These are phyloP conservation scores for Pherbina coryleti DNA, from an alignment of 2,888 invertebrate genomes.

Conservation along the genomic window DNA sequence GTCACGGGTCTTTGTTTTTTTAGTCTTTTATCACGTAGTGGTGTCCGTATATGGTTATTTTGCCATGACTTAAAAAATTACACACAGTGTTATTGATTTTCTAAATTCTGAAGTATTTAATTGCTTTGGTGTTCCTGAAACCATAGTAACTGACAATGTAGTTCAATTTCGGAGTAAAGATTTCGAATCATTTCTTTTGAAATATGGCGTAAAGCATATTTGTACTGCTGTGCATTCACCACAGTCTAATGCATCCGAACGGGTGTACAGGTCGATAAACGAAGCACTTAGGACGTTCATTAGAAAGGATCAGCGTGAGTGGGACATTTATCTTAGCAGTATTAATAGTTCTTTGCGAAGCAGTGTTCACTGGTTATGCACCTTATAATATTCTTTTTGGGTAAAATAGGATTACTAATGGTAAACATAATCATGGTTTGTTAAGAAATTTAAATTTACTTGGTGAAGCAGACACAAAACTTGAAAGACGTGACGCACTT, in stretches of 20 bases:
- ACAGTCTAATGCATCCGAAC: conserved; percentile 2
- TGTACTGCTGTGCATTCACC: neutral
- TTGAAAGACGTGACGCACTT: neutral
- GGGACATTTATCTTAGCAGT: conserved; percentile 10
- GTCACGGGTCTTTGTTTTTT: too few species aligned
- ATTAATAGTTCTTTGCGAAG: conserved; percentile 20
- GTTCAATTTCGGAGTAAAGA: neutral
- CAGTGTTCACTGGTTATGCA: neutral
- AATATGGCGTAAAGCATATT: neutral
- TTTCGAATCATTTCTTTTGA: neutral
- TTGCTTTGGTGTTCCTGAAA: conserved; percentile 51
- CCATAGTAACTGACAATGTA: conserved; percentile 52
- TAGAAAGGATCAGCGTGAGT: conserved; percentile 2
- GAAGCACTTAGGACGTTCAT: neutral
- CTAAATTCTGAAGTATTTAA: conserved; percentile 46
- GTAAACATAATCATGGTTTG: neutral
- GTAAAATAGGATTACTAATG: conserved; percentile 11
- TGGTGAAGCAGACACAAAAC: too few species aligned
- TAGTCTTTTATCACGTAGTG: too few species aligned
- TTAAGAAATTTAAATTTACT: too few species aligned
- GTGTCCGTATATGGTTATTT: too few species aligned
- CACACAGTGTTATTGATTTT: too few species aligned
- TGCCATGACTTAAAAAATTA: too few species aligned
- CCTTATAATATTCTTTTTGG: neutral
- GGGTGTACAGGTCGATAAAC: neutral